These are phyloP conservation scores for Microplitis manilae DNA, from an alignment of 2,888 invertebrate species.

Conservation along the genomic window DNA sequence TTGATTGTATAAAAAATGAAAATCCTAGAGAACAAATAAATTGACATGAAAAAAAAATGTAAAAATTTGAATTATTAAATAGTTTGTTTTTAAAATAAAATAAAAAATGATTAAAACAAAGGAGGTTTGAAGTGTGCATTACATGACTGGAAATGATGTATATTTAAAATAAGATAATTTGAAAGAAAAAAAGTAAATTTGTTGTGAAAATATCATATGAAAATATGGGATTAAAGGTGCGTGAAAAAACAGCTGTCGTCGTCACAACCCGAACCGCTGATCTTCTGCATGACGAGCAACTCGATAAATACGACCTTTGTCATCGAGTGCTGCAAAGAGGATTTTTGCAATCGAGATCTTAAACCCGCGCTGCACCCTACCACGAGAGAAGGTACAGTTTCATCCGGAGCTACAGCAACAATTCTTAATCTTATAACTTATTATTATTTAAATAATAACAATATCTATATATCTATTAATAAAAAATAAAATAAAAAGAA, in stretches of 20 bases:
- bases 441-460: slow-evolving; percentile 11
- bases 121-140: neutral
- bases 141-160: neutral
- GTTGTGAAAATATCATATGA: slow-evolving; percentile 28
- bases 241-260: slow-evolving; percentile 79
- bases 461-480: slow-evolving; percentile 10
- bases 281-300: slow-evolving; percentile 85
- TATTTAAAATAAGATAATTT: slow-evolving; percentile 12
- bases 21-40: too few relatives aligned
- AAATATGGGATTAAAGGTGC: slow-evolving; percentile 81
- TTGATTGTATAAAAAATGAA: too few relatives aligned
- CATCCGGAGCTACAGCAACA: slow-evolving; percentile 50
- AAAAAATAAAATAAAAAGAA: slow-evolving; percentile 14
- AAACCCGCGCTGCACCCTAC: slow-evolving; percentile 78
- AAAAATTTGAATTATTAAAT: too few relatives aligned
- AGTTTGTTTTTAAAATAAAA: too few relatives aligned
- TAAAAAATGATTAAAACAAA: too few relatives aligned
- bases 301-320: slow-evolving; percentile 83
- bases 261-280: slow-evolving; percentile 85
- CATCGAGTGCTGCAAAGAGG: slow-evolving; percentile 87
- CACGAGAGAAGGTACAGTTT: slow-evolving; percentile 78
- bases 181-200: slow-evolving; percentile 40
- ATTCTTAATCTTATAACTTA: neutral
- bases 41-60: too few relatives aligned
- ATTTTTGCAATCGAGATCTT: slow-evolving; percentile 84